These are phyloP conservation scores for Neosilurus hyrtlii DNA, from an alignment of 2,797 vertebrate species.

Conservation along the genomic window DNA sequence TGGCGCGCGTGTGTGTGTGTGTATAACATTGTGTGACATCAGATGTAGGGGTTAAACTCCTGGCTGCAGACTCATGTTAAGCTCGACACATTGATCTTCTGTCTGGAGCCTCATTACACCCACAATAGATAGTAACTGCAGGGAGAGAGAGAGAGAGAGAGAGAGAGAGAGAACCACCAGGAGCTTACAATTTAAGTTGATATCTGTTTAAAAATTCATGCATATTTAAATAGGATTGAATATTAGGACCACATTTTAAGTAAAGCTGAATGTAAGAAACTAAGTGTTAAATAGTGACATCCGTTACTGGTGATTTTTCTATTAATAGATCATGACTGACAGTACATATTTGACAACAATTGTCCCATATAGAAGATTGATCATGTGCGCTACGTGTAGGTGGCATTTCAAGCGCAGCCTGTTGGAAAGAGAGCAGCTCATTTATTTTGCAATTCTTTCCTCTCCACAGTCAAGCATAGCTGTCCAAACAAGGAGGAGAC, in stretches of 20 bases:
- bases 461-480: constrained; percentile 22
- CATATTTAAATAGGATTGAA: neutral
- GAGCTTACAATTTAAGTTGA: neutral
- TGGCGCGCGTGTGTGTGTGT: neutral
- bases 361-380: constrained; percentile 38
- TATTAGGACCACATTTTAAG: neutral
- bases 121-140: constrained; percentile 67
- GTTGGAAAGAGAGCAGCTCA: constrained; percentile 31
- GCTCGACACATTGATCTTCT: constrained; percentile 75
- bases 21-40: constrained; percentile 32
- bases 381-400: constrained; percentile 43
- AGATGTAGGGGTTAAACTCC: constrained; percentile 64
- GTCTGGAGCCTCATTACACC: constrained; percentile 71
- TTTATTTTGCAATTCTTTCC: constrained; percentile 34
- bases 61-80: constrained; percentile 69
- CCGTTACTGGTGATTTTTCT: constrained; percentile 6
- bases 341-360: constrained; percentile 41
- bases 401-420: constrained; percentile 22
- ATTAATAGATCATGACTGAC: constrained; percentile 31
- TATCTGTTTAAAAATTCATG: neutral
- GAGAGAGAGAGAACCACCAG: neutral
- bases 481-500: constrained; percentile 48
- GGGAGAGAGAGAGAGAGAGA: constrained; percentile 7
- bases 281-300: neutral
- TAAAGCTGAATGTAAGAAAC: neutral